These are phyloP conservation scores for Tetragonisca angustula DNA, from an alignment of 2,888 invertebrate genomes.

Conservation along the genomic window DNA sequence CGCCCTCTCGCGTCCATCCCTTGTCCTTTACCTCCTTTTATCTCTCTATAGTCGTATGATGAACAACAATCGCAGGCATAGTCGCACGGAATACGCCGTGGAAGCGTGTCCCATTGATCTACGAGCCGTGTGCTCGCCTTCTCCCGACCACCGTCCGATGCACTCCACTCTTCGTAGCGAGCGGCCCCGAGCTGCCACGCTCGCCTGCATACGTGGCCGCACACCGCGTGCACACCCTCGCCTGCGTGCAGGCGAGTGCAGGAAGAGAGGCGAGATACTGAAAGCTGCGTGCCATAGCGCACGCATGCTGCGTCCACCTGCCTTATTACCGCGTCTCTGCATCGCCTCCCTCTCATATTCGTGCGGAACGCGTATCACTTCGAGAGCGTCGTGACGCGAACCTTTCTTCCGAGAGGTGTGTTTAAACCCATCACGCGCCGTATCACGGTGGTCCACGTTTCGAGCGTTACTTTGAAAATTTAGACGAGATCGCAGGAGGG, in stretches of 20 bases:
- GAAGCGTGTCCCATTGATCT: conserved; percentile 75
- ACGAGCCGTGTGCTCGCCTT: conserved; percentile 64
- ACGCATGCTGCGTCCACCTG: conserved; percentile 45
- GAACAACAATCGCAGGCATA: conserved; percentile 68
- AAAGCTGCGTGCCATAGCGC: conserved; percentile 41
- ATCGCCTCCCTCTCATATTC: not conserved
- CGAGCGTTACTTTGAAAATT: too few relatives aligned
- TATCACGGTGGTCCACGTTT: too few relatives aligned
- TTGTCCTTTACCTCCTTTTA: conserved; percentile 31
- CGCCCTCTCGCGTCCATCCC: conserved; percentile 27
- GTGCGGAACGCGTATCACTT: not conserved
- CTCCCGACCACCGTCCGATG: conserved; percentile 57
- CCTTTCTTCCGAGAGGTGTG: too few relatives aligned
- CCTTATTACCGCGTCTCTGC: conserved; percentile 24
- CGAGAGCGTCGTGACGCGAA: too few relatives aligned
- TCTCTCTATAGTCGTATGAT: conserved; percentile 59
- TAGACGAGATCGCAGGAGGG: too few relatives aligned
- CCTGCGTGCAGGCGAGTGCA: conserved; percentile 57
- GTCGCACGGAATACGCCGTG: conserved; percentile 67
- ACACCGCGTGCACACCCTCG: conserved; percentile 22
- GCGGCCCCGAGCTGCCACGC: not conserved
- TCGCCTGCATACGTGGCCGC: conserved; percentile 24
- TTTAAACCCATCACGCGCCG: too few relatives aligned
- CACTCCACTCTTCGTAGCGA: conserved; percentile 8
- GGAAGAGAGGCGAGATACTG: conserved; percentile 47